These are phyloP conservation scores for Eutolmus rufibarbis DNA, from an alignment of 2,888 invertebrate species.

Conservation along the genomic window DNA sequence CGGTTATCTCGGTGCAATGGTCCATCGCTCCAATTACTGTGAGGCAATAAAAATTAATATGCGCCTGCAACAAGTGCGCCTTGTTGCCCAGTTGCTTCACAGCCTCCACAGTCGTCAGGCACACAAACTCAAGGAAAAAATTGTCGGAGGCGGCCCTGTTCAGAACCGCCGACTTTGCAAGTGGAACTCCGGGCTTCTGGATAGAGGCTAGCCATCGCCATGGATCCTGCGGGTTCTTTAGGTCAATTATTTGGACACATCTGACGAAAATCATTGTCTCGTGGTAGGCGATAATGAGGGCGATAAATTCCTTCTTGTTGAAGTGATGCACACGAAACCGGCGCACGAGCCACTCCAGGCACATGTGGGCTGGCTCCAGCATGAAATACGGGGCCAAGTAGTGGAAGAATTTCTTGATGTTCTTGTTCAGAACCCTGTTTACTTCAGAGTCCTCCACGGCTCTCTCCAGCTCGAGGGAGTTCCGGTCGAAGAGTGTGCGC, in stretches of 20 bases:
- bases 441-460: slow-evolving; percentile 76
- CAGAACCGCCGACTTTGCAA: slow-evolving; percentile 76
- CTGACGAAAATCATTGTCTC: slow-evolving; percentile 88
- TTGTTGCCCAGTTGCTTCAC: slow-evolving; percentile 69
- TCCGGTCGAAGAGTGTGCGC: slow-evolving; percentile 76
- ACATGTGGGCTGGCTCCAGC: slow-evolving; percentile 81
- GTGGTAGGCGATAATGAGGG: slow-evolving; percentile 89
- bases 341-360: slow-evolving; percentile 93
- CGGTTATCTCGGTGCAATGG: slow-evolving; percentile 65
- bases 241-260: slow-evolving; percentile 77
- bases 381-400: slow-evolving; percentile 88
- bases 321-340: slow-evolving; percentile 88
- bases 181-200: slow-evolving; percentile 76
- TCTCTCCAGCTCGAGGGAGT: slow-evolving; percentile 81
- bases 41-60: slow-evolving; percentile 83
- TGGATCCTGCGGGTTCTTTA: slow-evolving; percentile 68
- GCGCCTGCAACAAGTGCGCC: slow-evolving; percentile 70
- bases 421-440: slow-evolving; percentile 77
- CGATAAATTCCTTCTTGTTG: slow-evolving; percentile 82
- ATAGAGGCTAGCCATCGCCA: slow-evolving; percentile 81
- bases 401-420: slow-evolving; percentile 80
- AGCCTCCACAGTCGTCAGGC: slow-evolving; percentile 66
- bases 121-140: slow-evolving; percentile 71
- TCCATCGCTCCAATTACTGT: slow-evolving; percentile 76
- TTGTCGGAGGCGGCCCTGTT: slow-evolving; percentile 74